Base-by-base conservation (phyloP, 2,113 vertebrate genomes). In the Aplodontia rufa region DNA sequence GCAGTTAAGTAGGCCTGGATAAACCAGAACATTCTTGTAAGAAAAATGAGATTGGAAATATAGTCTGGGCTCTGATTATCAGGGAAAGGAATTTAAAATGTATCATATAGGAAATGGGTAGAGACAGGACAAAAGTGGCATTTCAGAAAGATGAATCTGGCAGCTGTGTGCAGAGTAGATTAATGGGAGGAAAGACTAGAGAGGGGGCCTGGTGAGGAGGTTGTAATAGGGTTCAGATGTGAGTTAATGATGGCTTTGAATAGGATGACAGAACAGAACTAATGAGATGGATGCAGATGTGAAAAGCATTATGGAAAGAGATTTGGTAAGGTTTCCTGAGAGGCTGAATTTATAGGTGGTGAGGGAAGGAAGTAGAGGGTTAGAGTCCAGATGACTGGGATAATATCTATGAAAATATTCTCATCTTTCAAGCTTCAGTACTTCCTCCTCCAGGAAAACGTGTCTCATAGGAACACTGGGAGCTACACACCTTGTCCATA, bases 241-340 rank as follows among this genome's bases (percentile, higher is more conserved):
- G 96, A 96, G 78, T 85, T 95, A 96, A 92, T 97, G 81, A 96
- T 90, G 66, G 51, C 58, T 97, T 97, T 96, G 58, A 95, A 62
- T 84, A 96, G 69, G 51, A 92, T 17, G 49, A 32, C 32, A 90
- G 75, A 96, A 89, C 64, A 89, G 69, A 96, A 84, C 58, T 90
- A 66, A 94, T 96, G 87, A 96, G 58, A 75, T 87, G 74, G 64
- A 87, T 93, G 90, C 84, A 96, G 83, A 95, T 95, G 69, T 96
- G 81, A 75, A 51, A 79, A 93, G 51, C 58, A 51, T 83, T 84
- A 90, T 83, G 69, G 71, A 82, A 84, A 69, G 42, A 75, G 35
- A 95, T 95, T 80, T 96, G 75, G 92, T 83, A 87, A 90, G 71
- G 40, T 72, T 97, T 92, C 74, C 72, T 84, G 66, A 87, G 92